These are phyloP conservation scores for Myiozetetes cayanensis DNA, from an alignment of 2,113 vertebrate species.

Conservation along the genomic window DNA sequence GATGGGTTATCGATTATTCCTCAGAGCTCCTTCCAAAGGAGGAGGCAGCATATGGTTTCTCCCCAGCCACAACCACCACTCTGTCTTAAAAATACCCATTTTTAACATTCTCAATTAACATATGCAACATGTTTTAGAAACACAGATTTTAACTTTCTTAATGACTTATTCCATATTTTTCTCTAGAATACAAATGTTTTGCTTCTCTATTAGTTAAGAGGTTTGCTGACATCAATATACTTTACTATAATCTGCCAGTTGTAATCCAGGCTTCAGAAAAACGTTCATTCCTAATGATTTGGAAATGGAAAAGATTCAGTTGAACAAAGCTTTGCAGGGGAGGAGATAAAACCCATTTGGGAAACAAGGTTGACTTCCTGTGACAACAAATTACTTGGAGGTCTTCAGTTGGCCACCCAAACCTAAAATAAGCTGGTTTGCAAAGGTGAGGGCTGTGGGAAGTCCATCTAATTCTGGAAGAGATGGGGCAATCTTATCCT, in stretches of 20 bases:
- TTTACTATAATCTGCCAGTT: neutral
- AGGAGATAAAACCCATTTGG: neutral
- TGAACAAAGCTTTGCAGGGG: neutral
- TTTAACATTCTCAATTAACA: neutral
- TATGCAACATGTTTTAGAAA: neutral
- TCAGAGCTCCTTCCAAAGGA: neutral
- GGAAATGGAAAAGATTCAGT: neutral
- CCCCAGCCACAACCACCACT: neutral
- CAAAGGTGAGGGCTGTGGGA: neutral
- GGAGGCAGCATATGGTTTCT: accelerated
- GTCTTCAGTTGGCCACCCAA: neutral
- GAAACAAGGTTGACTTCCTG: neutral
- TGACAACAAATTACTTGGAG: neutral
- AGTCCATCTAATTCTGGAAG: neutral
- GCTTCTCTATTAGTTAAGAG: neutral
- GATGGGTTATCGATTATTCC: neutral
- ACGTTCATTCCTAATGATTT: neutral
- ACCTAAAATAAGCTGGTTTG: neutral
- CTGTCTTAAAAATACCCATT: neutral
- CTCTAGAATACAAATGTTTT: neutral
- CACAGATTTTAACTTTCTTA: neutral
- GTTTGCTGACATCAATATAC: neutral
- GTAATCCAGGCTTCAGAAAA: neutral
- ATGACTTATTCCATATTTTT: neutral
- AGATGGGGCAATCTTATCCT: neutral